Evolutionary conservation across 37 sponge, comb jelly and placozoan genomes (phyloP), one percentile per base, ranked within the genome.

Genomic region (Aplysina aerophoba): DNA sequence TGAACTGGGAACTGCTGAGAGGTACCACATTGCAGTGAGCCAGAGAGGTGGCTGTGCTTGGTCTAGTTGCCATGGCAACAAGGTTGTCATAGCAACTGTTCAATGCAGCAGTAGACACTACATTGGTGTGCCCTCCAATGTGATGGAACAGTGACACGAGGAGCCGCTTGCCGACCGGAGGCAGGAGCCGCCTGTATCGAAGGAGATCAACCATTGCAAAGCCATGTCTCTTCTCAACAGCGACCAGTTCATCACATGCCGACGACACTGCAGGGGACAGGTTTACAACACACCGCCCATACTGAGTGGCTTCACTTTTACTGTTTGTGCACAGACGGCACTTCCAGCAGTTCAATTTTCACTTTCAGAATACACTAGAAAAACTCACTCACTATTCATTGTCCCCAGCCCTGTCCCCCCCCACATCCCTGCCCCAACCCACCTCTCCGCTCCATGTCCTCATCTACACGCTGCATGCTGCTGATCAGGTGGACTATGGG

Each of bases 381-480:
- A 11, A 8, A 44, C 6, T 11, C 8, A 44, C 6, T 44, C 8
- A 44, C 50, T 44, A 8, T 44, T 11, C 28, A 3, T 11, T 28
- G 4, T 11, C 64, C 64, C 11, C 64, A 62, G 27, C 64, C 5
- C 28, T 11, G 4, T 11, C 11, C 28, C 25, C 25, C 4, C 24
- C 64, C 64, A 13, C 28, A 2, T 62, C 11, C 28, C 25, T 62
- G 27, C 63, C 58, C 13, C 54, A 34, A 55, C 30, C 60, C 68
- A 90, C 90, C 86, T 85, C 81, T 40, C 19, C 53, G 24, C 2
- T 65, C 27, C 19, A 90, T 75, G 41, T 55, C 57, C 15, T 5
- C 28, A 14, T 73, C 44, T 59, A 82, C 77, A 21, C 59, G 61
- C 25, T 53, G 33, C 22, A 81, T 58, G 6, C 57, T 59, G 27